These are phyloP conservation scores for Polyploca ridens DNA, from an alignment of 2,888 invertebrate species.

Conservation along the genomic window DNA sequence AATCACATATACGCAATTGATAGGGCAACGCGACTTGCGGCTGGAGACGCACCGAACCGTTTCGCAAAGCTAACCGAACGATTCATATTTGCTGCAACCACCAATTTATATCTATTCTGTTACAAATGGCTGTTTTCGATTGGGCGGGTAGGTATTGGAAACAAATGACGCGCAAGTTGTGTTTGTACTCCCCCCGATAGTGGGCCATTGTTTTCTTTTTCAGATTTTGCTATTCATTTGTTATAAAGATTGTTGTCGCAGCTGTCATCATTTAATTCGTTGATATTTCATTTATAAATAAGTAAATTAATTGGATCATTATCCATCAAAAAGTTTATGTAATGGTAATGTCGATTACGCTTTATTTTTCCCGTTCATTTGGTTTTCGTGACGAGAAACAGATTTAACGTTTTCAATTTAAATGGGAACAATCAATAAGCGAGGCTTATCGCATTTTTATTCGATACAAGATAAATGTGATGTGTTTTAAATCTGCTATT, in stretches of 20 bases:
- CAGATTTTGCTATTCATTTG: neutral
- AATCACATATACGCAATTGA: conserved; percentile 81
- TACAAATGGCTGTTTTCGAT: conserved; percentile 74
- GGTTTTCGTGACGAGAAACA: conserved; percentile 63
- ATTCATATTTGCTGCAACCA: conserved; percentile 72
- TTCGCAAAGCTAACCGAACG: conserved; percentile 53
- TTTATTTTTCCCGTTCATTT: conserved; percentile 65
- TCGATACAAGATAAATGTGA: conserved; percentile 68
- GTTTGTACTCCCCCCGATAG: conserved; percentile 23
- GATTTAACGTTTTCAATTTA: conserved; percentile 71
- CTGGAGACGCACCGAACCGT: conserved; percentile 45
- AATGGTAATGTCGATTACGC: conserved; percentile 24
- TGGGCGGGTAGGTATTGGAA: conserved; percentile 71
- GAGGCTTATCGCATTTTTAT: conserved; percentile 72
- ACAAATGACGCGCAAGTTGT: conserved; percentile 69
- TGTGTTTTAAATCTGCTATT: conserved; percentile 73
- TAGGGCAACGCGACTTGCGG: conserved; percentile 61
- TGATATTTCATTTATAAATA: conserved; percentile 13
- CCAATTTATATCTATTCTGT: conserved; percentile 76
- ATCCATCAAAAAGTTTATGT: conserved; percentile 5
- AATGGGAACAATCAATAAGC: conserved; percentile 77
- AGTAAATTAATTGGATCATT: conserved; percentile 4
- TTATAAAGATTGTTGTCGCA: neutral
- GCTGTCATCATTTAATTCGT: neutral
- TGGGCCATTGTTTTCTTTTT: conserved; percentile 16